These are phyloP conservation scores for Drosophila flavopinicola DNA, from an alignment of 2,888 invertebrate species.

Conservation along the genomic window DNA sequence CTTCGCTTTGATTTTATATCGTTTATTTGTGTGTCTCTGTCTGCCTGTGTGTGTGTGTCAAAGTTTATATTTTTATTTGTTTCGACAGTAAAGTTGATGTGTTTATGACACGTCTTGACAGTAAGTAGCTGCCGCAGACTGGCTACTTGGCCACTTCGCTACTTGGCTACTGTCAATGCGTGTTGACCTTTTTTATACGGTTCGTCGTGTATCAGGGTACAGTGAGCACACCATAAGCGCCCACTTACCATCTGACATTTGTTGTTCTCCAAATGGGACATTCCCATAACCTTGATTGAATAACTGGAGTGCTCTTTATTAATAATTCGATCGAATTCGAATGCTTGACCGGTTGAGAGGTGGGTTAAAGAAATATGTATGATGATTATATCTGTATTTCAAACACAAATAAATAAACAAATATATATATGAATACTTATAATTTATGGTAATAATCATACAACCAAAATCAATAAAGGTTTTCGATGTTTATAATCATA, in stretches of 20 bases:
- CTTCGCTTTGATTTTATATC: slow-evolving; percentile 70
- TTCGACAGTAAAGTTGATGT: slow-evolving; percentile 80
- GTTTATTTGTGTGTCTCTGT: slow-evolving; percentile 37
- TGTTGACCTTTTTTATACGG: slow-evolving; percentile 72
- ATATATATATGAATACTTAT: no score
- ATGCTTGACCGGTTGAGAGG: slow-evolving; percentile 2
- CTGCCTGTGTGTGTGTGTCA: slow-evolving; percentile 60
- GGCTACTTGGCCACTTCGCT: no score
- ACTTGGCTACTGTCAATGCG: slow-evolving; percentile 64
- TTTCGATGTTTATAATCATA: no score
- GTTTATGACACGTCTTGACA: slow-evolving; percentile 80
- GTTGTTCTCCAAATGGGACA: slow-evolving; percentile 22
- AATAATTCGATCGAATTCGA: slow-evolving; percentile 15
- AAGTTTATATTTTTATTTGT: slow-evolving; percentile 80
- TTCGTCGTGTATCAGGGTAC: slow-evolving; percentile 35
- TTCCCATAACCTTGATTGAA: slow-evolving; percentile 40
- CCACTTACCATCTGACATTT: slow-evolving; percentile 55
- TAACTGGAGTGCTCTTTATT: slow-evolving; percentile 22
- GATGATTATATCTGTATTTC: no score
- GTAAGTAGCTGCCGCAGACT: slow-evolving; percentile 70
- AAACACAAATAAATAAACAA: no score
- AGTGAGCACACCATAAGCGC: no score
- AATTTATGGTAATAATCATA: no score
- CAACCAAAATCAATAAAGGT: no score
- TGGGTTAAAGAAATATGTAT: not conserved